Conservation (phyloP, 2,888 invertebrate species). For the Ormyrus nitidulus region DNA sequence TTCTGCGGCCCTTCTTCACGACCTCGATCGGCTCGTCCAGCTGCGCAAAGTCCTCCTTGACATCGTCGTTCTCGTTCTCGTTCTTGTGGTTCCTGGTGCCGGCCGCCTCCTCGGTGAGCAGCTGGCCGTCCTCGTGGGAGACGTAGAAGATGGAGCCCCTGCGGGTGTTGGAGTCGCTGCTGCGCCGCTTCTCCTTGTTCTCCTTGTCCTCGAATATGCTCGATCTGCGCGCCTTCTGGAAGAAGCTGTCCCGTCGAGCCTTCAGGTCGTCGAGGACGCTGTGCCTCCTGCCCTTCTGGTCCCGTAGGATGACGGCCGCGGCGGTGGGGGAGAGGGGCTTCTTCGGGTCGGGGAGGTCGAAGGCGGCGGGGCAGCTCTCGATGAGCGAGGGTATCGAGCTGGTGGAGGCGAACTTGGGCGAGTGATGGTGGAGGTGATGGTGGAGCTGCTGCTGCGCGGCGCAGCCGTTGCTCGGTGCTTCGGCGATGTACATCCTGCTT, state of each 20-base stretch:
- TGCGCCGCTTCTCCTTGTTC: constrained; percentile 53
- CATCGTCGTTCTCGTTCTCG: not conserved
- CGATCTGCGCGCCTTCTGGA: constrained; percentile 68
- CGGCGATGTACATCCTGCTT: constrained; percentile 69
- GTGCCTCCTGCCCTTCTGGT: constrained; percentile 68
- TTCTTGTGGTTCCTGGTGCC: not conserved
- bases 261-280: constrained; percentile 74
- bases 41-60: constrained; percentile 15
- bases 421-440: constrained; percentile 16
- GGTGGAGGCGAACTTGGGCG: constrained; percentile 70
- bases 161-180: constrained; percentile 58
- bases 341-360: constrained; percentile 23
- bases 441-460: constrained; percentile 49
- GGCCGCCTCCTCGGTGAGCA: constrained; percentile 61
- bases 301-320: constrained; percentile 59
- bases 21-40: constrained; percentile 52
- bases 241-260: constrained; percentile 69
- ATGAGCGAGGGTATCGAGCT: constrained; percentile 71
- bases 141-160: constrained; percentile 73
- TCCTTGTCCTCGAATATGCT: constrained; percentile 69
- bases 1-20: constrained; percentile 79
- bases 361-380: constrained; percentile 57
- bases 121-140: constrained; percentile 62
- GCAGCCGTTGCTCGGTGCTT: constrained; percentile 65
- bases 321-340: constrained; percentile 12